Conservation (phyloP, 1,140 invertebrate species). For the Procambarus virginalis region DNA sequence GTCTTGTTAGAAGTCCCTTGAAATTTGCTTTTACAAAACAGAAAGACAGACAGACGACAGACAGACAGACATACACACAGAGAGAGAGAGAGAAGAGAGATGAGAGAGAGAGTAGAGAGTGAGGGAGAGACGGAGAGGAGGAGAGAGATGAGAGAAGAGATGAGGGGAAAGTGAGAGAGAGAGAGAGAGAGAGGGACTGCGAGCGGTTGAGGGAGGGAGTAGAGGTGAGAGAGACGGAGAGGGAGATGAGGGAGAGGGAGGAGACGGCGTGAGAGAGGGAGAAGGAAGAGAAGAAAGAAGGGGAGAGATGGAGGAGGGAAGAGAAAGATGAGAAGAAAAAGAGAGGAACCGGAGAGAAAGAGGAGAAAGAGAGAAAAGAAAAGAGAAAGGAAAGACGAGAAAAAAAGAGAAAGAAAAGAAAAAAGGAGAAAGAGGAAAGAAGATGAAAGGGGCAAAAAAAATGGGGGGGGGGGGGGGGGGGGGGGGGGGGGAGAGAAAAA, state of each 20-base stretch:
- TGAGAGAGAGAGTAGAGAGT: not conserved
- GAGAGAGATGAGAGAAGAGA: too few species aligned
- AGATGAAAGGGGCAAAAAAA: too few species aligned
- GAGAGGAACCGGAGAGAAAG: too few species aligned
- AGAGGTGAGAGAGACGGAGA: not conserved
- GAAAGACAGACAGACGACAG: not conserved
- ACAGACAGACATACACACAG: not conserved
- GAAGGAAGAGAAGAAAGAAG: not conserved
- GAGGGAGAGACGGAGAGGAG: not conserved
- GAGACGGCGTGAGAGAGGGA: not conserved
- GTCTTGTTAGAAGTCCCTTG: too few species aligned
- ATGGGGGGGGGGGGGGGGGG: not conserved
- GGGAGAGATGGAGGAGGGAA: not conserved
- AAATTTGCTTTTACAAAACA: too few species aligned
- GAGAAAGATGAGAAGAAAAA: not conserved
- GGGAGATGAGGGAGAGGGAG: not conserved
- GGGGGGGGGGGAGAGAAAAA: not conserved
- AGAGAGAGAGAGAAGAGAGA: too few species aligned
- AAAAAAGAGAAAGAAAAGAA: too few species aligned
- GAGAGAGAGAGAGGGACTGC: too few species aligned
- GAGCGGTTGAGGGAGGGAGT: too few species aligned
- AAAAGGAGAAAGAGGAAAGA: too few species aligned
- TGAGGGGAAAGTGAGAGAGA: not conserved
- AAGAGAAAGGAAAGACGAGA: too few species aligned
- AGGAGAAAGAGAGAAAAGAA: too few species aligned